Conservation (phyloP, 2,797 vertebrate species). For the Dendrocincla fuliginosa region DNA sequence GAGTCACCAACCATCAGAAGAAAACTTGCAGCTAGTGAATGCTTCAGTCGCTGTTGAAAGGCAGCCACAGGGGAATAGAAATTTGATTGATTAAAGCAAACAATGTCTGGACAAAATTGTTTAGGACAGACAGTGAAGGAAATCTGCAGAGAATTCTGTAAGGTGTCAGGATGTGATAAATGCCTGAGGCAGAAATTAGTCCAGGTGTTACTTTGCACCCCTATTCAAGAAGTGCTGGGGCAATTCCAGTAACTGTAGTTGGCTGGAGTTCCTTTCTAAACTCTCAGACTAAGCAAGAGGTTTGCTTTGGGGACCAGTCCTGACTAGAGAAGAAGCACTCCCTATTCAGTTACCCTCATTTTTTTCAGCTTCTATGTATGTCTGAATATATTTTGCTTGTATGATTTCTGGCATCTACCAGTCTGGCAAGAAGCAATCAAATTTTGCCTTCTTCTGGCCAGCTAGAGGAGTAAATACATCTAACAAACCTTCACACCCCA, state of each 20-base stretch:
- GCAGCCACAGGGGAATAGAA: not conserved
- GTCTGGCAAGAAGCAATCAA: not conserved
- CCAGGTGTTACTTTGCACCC: not conserved
- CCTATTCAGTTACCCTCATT: not conserved
- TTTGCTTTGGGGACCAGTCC: not conserved
- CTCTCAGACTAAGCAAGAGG: not conserved
- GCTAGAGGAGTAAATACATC: not conserved
- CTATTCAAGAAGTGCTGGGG: not conserved
- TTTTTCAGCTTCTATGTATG: not conserved
- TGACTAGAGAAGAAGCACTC: not conserved
- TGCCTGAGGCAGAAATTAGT: not conserved
- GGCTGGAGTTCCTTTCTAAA: not conserved
- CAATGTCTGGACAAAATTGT: not conserved
- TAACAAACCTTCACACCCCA: not conserved
- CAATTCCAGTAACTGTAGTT: not conserved
- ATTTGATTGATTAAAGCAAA: not conserved
- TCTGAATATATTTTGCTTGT: not conserved
- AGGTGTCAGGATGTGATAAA: constrained; percentile 16
- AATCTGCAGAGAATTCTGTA: not conserved
- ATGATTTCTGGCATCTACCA: not conserved
- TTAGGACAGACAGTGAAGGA: not conserved
- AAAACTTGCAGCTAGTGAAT: not conserved
- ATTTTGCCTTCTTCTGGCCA: not conserved
- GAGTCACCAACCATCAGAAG: not conserved
- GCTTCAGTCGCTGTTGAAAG: constrained; percentile 4